Evolutionary conservation across 1,140 invertebrate species (phyloP).

Genomic region (Steinernema feltiae): DNA sequence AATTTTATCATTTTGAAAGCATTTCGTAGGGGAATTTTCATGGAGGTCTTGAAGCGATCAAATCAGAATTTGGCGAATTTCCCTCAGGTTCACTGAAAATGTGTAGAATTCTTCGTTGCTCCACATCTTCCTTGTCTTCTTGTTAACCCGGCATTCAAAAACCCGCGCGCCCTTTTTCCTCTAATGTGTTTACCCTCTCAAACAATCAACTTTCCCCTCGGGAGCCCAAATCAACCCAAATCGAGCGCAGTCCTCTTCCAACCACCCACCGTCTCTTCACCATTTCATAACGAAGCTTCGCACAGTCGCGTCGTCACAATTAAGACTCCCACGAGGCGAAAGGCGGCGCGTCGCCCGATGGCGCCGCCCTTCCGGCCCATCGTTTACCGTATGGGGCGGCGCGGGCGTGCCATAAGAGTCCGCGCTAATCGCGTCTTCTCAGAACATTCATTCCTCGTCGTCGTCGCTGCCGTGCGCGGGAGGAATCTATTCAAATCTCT

Average conservation of each 20-base stretch:
- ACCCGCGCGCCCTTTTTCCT: too few species aligned
- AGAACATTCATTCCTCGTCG: neutral
- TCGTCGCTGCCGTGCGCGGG: neutral
- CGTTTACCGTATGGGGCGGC: slow-evolving; percentile 14
- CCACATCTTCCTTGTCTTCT: too few species aligned
- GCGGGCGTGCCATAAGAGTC: neutral
- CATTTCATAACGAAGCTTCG: neutral
- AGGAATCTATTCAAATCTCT: neutral
- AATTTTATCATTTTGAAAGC: too few species aligned
- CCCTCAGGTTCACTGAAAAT: too few species aligned
- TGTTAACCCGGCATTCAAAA: too few species aligned
- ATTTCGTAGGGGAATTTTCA: too few species aligned
- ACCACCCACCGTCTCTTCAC: neutral
- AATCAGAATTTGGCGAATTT: too few species aligned
- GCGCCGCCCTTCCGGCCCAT: neutral
- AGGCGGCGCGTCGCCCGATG: neutral
- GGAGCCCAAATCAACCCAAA: neutral
- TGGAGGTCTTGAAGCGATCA: too few species aligned
- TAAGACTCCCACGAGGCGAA: neutral
- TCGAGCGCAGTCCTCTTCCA: neutral
- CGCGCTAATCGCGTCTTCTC: neutral
- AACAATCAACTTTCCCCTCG: neutral
- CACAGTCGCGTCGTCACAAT: neutral
- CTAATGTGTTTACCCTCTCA: neutral
- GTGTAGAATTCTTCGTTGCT: too few species aligned